phyloP scores from a whole-genome alignment of 2,797 vertebrate genomes.

The Huso huso region DNA sequence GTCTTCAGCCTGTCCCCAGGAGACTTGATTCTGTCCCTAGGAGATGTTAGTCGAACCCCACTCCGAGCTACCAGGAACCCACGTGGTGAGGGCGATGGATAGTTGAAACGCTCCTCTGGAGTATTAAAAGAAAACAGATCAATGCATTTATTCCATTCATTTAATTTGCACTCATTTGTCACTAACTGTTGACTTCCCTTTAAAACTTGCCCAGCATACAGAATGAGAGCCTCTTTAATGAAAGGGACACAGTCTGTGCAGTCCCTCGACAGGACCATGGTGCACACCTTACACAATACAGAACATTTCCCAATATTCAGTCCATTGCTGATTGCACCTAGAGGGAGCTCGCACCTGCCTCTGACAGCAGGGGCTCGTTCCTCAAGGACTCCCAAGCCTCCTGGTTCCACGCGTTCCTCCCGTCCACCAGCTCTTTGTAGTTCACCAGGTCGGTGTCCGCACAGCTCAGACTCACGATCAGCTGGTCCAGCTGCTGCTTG shows the following conservation, averaged over 20 bases:
- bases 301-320: too few relatives aligned
- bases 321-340: slow-evolving; percentile 16
- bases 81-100: too few relatives aligned
- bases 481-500: slow-evolving; percentile 39
- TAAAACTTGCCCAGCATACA: too few relatives aligned
- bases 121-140: too few relatives aligned
- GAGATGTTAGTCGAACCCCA: too few relatives aligned
- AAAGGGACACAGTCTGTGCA: not conserved
- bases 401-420: slow-evolving; percentile 20
- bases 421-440: slow-evolving; percentile 14
- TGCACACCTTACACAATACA: slow-evolving; percentile 6
- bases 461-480: slow-evolving; percentile 17
- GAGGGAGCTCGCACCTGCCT: slow-evolving; percentile 13
- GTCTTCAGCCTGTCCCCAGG: too few relatives aligned
- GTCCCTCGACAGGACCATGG: not conserved
- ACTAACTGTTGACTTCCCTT: too few relatives aligned
- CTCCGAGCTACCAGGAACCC: too few relatives aligned
- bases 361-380: not conserved
- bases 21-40: too few relatives aligned
- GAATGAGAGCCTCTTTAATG: not conserved
- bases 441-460: slow-evolving; percentile 18
- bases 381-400: slow-evolving; percentile 9
- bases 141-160: too few relatives aligned
- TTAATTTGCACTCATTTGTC: too few relatives aligned
- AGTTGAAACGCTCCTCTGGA: too few relatives aligned